Conservation (phyloP, 2,113 vertebrate species). For the Plecturocebus donacophilus region DNA sequence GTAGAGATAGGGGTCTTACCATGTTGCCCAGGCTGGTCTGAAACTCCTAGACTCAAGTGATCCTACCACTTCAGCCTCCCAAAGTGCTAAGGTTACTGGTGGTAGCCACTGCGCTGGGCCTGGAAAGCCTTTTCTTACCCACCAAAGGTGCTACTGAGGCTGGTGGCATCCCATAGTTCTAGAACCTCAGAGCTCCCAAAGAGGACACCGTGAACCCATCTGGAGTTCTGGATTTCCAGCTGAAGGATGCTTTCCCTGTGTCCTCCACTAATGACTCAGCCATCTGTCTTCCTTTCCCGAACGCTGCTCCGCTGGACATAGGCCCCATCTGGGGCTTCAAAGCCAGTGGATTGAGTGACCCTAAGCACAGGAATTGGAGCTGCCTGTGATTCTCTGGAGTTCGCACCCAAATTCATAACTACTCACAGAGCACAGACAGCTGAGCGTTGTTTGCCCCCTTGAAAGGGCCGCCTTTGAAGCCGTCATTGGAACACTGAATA, state of each 20-base stretch:
- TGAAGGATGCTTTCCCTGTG: not conserved
- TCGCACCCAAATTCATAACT: not conserved
- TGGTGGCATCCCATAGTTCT: not conserved
- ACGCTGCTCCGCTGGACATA: not conserved
- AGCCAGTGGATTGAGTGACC: slow-evolving; percentile 6
- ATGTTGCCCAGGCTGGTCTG: no score
- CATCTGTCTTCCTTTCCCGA: slow-evolving; percentile 18
- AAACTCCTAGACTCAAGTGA: no score
- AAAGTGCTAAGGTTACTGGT: no score
- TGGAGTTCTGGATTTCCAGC: not conserved
- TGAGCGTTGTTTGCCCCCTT: slow-evolving; percentile 38
- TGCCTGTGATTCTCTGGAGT: not conserved
- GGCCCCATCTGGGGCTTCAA: slow-evolving; percentile 23
- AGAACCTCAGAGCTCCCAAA: not conserved
- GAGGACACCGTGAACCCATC: not conserved
- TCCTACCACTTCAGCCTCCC: no score
- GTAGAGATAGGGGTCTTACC: no score
- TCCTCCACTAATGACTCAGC: not conserved
- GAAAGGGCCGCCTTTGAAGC: slow-evolving; percentile 22
- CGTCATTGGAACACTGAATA: not conserved
- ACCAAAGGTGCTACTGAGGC: not conserved
- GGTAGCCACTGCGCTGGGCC: no score
- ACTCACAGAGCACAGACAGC: not conserved
- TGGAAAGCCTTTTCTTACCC: not conserved
- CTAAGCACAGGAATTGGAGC: not conserved